These are phyloP conservation scores for Mesembrinibis cayennensis DNA, from an alignment of 2,113 vertebrate species.

Conservation along the genomic window DNA sequence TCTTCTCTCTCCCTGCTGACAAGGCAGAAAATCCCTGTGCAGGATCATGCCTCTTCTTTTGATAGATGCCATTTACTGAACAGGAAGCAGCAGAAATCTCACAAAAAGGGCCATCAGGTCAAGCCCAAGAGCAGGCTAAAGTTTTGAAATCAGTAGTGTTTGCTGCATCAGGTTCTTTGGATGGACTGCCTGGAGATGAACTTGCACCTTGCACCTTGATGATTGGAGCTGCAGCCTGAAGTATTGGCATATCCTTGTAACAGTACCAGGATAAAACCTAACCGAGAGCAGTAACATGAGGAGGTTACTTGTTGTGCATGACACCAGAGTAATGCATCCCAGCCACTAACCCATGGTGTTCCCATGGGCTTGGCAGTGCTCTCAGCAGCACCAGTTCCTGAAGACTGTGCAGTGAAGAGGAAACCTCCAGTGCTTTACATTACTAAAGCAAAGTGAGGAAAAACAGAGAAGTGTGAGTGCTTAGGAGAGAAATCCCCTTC, in stretches of 20 bases:
- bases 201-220: background rate
- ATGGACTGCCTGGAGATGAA: too few relatives aligned
- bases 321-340: background rate
- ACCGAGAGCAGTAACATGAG: background rate
- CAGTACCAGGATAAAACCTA: background rate
- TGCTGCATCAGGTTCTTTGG: background rate
- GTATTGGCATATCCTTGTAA: too few relatives aligned
- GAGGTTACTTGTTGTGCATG: too few relatives aligned
- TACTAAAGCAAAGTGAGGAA: background rate
- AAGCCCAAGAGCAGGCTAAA: background rate
- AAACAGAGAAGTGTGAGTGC: background rate
- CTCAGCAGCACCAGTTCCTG: background rate
- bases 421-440: fast-evolving
- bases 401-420: too few relatives aligned
- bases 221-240: background rate
- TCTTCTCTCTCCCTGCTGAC: background rate
- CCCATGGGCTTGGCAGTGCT: background rate
- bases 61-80: background rate
- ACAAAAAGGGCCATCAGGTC: background rate
- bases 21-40: background rate
- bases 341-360: background rate
- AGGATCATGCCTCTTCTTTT: background rate
- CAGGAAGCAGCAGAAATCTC: background rate
- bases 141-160: background rate
- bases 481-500: background rate